These are phyloP conservation scores for Brachypodius melanocephalos DNA, from an alignment of 2,113 vertebrate species.

Conservation along the genomic window DNA sequence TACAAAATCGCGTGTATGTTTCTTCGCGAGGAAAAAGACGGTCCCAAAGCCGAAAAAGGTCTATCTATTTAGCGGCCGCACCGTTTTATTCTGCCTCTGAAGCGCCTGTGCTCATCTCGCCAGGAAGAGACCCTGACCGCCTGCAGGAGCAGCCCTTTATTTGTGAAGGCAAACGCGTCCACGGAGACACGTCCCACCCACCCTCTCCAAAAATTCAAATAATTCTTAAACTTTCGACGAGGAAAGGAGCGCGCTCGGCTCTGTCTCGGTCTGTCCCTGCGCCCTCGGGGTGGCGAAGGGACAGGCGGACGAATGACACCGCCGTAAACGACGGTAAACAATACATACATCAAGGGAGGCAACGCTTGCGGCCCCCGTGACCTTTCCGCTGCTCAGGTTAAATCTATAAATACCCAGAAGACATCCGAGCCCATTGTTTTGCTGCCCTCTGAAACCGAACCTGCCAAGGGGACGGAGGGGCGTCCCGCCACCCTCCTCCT, in stretches of 20 bases:
- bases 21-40: rapidly evolving
- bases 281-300: neutral
- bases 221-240: neutral
- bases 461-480: neutral
- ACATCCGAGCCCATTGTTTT: constrained; percentile 51
- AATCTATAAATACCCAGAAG: constrained; percentile 42
- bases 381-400: constrained; percentile 28
- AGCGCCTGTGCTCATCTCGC: rapidly evolving
- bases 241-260: neutral
- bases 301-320: neutral
- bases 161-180: neutral
- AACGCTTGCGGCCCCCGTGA: neutral
- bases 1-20: neutral
- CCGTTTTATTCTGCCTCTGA: neutral
- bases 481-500: neutral
- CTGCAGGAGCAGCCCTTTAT: neutral
- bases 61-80: rapidly evolving
- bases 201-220: neutral
- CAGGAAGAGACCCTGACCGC: rapidly evolving
- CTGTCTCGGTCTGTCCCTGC: neutral
- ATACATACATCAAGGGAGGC: neutral
- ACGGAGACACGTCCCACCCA: neutral
- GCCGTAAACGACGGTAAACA: neutral
- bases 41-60: neutral
- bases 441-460: constrained; percentile 45